Conservation (phyloP, 2,113 vertebrate species). For the Pollimyrus isidori region DNA sequence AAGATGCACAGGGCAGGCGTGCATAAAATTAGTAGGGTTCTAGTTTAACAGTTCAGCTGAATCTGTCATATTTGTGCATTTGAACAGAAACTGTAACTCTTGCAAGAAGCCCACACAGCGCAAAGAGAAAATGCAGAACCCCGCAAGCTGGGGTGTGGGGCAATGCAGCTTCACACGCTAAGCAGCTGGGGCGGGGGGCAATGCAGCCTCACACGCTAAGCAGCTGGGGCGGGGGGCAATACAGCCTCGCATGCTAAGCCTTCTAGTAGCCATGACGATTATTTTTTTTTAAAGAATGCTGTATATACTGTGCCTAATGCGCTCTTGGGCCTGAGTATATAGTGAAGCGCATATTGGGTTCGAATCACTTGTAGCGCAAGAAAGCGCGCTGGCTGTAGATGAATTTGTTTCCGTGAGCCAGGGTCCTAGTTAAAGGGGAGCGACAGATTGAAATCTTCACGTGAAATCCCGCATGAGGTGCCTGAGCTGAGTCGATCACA, state of each 20-base stretch:
- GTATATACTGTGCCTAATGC: background rate
- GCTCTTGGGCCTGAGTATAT: background rate
- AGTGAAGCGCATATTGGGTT: background rate
- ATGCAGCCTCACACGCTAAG: background rate
- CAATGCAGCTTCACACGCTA: background rate
- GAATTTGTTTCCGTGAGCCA: conserved; percentile 8
- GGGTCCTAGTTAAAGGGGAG: background rate
- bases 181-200: background rate
- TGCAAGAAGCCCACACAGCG: background rate
- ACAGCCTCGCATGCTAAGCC: background rate
- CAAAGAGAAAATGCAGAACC: background rate
- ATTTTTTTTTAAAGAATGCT: background rate
- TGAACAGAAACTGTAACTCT: background rate
- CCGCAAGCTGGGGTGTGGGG: background rate
- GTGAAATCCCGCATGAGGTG: conserved; percentile 2
- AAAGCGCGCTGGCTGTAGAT: background rate
- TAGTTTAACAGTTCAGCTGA: background rate
- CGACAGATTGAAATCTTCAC: conserved; percentile 18
- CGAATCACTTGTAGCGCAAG: background rate
- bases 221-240: background rate
- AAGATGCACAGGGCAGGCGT: background rate
- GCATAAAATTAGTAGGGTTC: background rate
- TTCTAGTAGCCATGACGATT: background rate
- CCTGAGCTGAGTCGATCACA: background rate
- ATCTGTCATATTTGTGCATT: background rate